A percentile compares a stretch with the other conserved stretches of the same genome.
Conservation (phyloP, 2,888 invertebrate species). For the Emmelina monodactyla region DNA sequence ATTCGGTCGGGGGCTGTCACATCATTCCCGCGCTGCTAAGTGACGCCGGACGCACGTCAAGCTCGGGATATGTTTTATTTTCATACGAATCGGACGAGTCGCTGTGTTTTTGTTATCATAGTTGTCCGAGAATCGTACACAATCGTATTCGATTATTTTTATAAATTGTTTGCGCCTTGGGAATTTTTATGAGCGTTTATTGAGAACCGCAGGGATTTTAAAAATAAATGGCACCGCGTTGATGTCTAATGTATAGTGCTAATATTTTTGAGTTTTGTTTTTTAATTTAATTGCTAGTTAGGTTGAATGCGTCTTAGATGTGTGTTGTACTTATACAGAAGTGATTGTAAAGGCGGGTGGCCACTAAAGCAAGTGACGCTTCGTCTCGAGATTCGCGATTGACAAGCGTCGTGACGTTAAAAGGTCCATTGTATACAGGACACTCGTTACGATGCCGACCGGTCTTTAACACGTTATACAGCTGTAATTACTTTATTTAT, state of each 20-base stretch:
- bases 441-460: slow-evolving; percentile 58
- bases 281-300: too few relatives aligned
- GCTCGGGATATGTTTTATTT: slow-evolving; percentile 58
- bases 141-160: slow-evolving; percentile 43
- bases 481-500: slow-evolving; percentile 61
- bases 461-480: slow-evolving; percentile 61
- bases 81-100: slow-evolving; percentile 51
- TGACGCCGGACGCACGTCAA: slow-evolving; percentile 66
- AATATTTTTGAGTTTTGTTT: too few relatives aligned
- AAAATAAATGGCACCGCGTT: too few relatives aligned
- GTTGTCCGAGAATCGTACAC: slow-evolving; percentile 44
- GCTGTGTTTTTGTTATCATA: slow-evolving; percentile 58
- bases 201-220: too few relatives aligned
- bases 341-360: slow-evolving; percentile 37
- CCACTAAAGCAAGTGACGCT: slow-evolving; percentile 33
- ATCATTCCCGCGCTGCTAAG: slow-evolving; percentile 65
- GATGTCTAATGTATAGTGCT: too few relatives aligned
- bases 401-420: slow-evolving; percentile 61
- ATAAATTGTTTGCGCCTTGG: slow-evolving; percentile 26
- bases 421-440: slow-evolving; percentile 66
- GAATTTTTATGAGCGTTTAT: slow-evolving; percentile 2
- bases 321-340: too few relatives aligned
- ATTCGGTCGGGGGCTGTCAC: slow-evolving; percentile 63
- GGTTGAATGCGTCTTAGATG: too few relatives aligned
- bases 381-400: slow-evolving; percentile 44